These are phyloP conservation scores for Porites australiensis DNA, from an alignment of 64 coral and sea anemone species.

Conservation along the genomic window DNA sequence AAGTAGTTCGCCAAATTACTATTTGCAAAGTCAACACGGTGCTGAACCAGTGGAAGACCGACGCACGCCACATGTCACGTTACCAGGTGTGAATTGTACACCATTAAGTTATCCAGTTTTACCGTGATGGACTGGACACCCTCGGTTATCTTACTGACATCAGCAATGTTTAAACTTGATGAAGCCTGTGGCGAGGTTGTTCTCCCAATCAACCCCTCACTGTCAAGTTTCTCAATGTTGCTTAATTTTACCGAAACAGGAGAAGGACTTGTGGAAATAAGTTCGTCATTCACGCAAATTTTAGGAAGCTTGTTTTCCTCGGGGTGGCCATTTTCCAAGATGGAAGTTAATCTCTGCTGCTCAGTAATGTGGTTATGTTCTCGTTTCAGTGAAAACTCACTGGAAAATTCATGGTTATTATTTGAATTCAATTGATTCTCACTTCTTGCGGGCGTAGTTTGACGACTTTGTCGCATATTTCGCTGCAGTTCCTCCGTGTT, in stretches of 20 bases:
- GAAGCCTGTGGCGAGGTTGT: not conserved
- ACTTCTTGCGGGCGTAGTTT: not conserved
- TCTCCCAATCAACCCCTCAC: not conserved
- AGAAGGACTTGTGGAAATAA: not conserved
- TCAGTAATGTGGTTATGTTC: not conserved
- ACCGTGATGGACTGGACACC: slow-evolving; percentile 23
- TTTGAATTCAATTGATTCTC: not conserved
- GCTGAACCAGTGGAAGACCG: slow-evolving; percentile 26
- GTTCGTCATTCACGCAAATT: slow-evolving; percentile 36
- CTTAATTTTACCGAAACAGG: not conserved
- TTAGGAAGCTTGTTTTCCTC: not conserved
- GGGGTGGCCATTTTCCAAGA: not conserved
- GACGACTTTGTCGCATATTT: not conserved
- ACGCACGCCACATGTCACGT: not conserved
- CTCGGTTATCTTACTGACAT: slow-evolving; percentile 15
- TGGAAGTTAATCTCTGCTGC: not conserved
- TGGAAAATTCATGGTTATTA: no score
- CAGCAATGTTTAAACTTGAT: not conserved
- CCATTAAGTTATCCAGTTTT: slow-evolving; percentile 27
- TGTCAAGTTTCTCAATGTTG: slow-evolving; percentile 34
- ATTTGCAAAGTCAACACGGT: not conserved
- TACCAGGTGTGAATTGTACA: slow-evolving; percentile 2
- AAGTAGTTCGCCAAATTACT: not conserved
- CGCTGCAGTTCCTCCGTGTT: not conserved
- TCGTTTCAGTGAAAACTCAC: not conserved